phyloP scores from a whole-genome alignment of 2,888 invertebrate species.

The Chouioia cunea region DNA sequence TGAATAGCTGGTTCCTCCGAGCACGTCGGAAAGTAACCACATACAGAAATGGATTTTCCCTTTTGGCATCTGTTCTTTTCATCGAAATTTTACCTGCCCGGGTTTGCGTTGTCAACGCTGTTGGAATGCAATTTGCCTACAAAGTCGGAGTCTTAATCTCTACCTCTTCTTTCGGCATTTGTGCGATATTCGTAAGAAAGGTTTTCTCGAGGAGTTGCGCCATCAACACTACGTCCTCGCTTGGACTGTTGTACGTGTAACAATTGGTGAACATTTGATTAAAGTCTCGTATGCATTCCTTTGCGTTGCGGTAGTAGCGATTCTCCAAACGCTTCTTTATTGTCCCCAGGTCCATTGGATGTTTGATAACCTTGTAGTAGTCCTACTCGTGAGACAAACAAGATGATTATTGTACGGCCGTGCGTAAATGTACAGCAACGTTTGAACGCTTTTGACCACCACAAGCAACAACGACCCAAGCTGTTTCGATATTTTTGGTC shows the following conservation, averaged over 20 bases:
- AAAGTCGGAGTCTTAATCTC: conserved; percentile 78
- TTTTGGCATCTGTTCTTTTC: too few relatives aligned
- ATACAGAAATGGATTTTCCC: too few relatives aligned
- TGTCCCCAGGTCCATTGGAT: conserved; percentile 98
- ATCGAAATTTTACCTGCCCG: too few relatives aligned
- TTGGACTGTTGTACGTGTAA: conserved; percentile 97
- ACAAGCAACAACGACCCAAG: too few relatives aligned
- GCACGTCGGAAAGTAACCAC: too few relatives aligned
- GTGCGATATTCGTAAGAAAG: conserved; percentile 89
- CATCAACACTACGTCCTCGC: conserved; percentile 98
- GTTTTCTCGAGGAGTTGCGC: conserved; percentile 95
- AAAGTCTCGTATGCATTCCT: conserved; percentile 97
- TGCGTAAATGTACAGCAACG: too few relatives aligned
- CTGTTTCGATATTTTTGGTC: too few relatives aligned
- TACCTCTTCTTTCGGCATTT: conserved; percentile 96
- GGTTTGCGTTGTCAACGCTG: too few relatives aligned
- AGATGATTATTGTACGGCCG: too few relatives aligned
- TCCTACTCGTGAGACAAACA: conserved; percentile 73
- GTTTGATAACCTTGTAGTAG: conserved; percentile 96
- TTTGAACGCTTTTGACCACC: too few relatives aligned
- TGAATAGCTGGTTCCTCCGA: too few relatives aligned
- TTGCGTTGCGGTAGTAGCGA: conserved; percentile 93
- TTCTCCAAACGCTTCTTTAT: conserved; percentile 96
- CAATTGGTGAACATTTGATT: conserved; percentile 98
- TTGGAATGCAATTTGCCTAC: too few relatives aligned